Evolutionary conservation across 2,797 vertebrate species (phyloP), one percentile per base, ranked within the genome.

Genomic region (Crax fasciolata): DNA sequence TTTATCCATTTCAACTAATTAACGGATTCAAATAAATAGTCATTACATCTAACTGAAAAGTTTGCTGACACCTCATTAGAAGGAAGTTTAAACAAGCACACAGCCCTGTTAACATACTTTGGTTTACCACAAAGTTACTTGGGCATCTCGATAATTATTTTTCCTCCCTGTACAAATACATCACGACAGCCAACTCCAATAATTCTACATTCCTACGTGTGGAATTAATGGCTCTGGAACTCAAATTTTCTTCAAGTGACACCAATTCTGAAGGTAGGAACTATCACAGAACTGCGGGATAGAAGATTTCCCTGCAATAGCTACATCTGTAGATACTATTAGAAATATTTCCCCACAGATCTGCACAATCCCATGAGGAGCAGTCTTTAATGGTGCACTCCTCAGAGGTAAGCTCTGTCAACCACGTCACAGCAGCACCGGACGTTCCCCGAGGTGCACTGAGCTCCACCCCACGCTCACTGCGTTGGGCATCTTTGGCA

Each of bases 31-130:
- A 92, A 97, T 97, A 97, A 97, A 97, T 95, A 97, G 94, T 90
- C 97, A 97, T 97, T 97, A 97, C 57, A 80, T 59, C 95, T 83
- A 97, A 96, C 94, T 97, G 97, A 98, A 93, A 97, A 97, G 85
- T 96, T 96, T 97, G 92, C 96, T 96, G 97, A 97, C 97, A 98
- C 96, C 97, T 97, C 96, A 98, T 98, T 98, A 98, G 98, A 97
- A 95, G 84, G 91, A 95, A 96, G 96, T 96, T 97, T 97, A 97
- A 97, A 98, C 88, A 97, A 97, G 90, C 96, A 94, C 96, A 77
- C 89, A 97, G 93, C 96, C 97, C 97, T 98, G 95, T 94, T 97
- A 98, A 97, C 89, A 93, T 96, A 98, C 96, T 97, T 96, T 96
- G 95, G 95, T 97, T 97, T 97, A 96, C 96, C 96, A 97, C 96